phyloP scores from a whole-genome alignment of 2,113 vertebrate species.

The Equus przewalskii region DNA sequence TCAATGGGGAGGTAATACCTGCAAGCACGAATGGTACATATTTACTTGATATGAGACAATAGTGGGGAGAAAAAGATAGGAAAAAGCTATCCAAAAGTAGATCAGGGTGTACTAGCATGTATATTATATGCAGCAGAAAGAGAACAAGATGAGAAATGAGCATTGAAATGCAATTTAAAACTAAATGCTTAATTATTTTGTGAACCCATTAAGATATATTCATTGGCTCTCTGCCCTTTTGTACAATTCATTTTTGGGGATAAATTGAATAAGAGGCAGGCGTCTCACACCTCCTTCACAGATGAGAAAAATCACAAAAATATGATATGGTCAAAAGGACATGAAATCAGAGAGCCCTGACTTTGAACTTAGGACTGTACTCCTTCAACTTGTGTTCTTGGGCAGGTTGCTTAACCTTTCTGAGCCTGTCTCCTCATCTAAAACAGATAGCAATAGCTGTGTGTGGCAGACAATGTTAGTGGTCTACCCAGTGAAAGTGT shows the following conservation, averaged over 20 bases:
- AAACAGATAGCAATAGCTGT: background rate
- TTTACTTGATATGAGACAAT: constrained; percentile 1
- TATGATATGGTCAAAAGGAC: background rate
- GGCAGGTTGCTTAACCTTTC: background rate
- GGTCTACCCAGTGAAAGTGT: background rate
- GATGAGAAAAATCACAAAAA: background rate
- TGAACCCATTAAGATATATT: background rate
- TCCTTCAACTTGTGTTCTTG: background rate
- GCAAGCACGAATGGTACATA: background rate
- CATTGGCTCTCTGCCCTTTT: background rate
- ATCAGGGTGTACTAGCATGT: background rate
- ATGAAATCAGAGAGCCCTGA: background rate
- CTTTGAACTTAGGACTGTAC: background rate
- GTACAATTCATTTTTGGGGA: background rate
- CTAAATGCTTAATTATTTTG: background rate
- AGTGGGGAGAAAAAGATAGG: background rate
- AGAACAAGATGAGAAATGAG: background rate
- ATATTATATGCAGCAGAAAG: background rate
- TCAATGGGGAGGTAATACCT: background rate
- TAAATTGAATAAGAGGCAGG: background rate
- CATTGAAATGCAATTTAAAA: background rate
- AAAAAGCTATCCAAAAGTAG: background rate
- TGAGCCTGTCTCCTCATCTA: background rate
- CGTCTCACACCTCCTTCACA: background rate
- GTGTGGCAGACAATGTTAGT: background rate